These are phyloP conservation scores for Campoplex capitator DNA, from an alignment of 2,888 invertebrate genomes.

Conservation along the genomic window DNA sequence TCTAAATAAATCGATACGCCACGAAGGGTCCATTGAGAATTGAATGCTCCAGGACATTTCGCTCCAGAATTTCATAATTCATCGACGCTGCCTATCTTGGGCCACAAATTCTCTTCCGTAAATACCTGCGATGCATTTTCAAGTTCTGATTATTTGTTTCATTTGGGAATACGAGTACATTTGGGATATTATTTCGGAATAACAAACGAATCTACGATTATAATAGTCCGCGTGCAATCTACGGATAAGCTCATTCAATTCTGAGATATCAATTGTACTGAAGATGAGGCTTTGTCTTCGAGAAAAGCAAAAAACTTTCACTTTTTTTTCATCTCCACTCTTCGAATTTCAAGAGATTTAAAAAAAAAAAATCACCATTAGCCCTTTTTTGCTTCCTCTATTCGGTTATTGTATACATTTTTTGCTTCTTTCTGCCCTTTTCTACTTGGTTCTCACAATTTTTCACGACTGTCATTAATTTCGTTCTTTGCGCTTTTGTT, in stretches of 20 bases:
- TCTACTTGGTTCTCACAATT: conserved; percentile 47
- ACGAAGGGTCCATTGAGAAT: neutral
- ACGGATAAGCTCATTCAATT: conserved; percentile 23
- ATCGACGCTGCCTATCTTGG: neutral
- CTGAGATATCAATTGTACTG: conserved; percentile 25
- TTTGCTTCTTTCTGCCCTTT: neutral
- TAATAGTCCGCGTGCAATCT: neutral
- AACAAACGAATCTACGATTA: neutral
- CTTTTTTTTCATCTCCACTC: conserved; percentile 80
- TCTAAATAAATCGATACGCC: neutral
- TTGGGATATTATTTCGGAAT: neutral
- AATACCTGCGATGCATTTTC: neutral
- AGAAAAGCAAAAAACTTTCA: conserved; percentile 80
- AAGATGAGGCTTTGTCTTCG: conserved; percentile 53
- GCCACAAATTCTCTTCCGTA: neutral
- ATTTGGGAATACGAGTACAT: neutral
- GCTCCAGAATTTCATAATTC: neutral
- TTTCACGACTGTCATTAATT: conserved; percentile 22
- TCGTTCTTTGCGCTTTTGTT: conserved; percentile 48
- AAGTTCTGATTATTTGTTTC: neutral
- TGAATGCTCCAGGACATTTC: neutral
- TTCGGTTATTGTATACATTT: conserved; percentile 73
- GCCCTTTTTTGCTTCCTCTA: conserved; percentile 71
- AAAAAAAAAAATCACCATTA: conserved; percentile 70
- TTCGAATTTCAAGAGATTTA: neutral